Base-by-base conservation (phyloP, 2,797 vertebrate species). In the Onychomys torridus region DNA sequence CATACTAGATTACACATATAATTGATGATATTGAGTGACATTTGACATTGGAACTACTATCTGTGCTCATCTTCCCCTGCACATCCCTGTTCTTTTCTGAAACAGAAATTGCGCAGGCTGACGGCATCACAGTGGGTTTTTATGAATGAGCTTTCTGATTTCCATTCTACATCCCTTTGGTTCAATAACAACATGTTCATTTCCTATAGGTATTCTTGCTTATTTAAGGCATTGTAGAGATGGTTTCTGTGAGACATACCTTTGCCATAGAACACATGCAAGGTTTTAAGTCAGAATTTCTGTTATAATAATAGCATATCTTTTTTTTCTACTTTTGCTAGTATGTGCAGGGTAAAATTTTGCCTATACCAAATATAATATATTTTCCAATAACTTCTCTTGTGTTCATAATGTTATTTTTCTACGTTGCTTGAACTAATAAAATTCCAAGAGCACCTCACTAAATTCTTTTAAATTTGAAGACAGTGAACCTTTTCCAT, bases 321-420 rank as follows among this genome's bases (percentile, higher is more conserved):
- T 92, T 25, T 16, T 93, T 21, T 73, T 92, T 94, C 25, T 16
- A 61, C 5, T 78, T 94, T 87, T 91, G 19, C 40, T 82, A 52
- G 16, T 59, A n/a, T 17, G 17, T 29, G 27, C 6, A 40, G 75
- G 13, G 6, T 10, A 86, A 76, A 91, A 81, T 95, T 94, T 97
- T 10, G 91, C 67, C 14, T 79, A 65, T 6, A 92, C n/a, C 19
- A 89, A 43, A 34, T 59, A 52, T 57, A 57, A 32, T 59, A 52
- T 57, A 57, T 79, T 96, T 96, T 95, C 2, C 43, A 95, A 3
- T 90, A 49, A 59, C 81, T 93, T 96, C 19, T 82, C 37, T 94
- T 92, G 8, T 78, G 55, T 90, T 93, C 61, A 82, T 19, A 21
- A 43, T 73, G 75, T 94, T 43, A 11, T 16, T 4, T 96, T 87